Conservation (phyloP, 2,797 vertebrate genomes). For the Rhabdomys pumilio region DNA sequence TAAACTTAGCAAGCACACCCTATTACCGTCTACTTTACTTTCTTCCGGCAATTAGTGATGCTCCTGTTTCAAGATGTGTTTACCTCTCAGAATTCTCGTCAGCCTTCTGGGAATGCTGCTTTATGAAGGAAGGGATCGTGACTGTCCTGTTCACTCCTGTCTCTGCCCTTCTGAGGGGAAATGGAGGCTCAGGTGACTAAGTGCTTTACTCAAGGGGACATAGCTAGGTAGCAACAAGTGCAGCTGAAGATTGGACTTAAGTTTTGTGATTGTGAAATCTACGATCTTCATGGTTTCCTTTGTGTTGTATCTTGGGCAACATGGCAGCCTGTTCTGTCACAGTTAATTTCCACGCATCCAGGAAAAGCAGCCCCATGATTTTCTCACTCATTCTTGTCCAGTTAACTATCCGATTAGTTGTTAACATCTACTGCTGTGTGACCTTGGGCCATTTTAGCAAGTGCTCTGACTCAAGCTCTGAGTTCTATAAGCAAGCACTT, state of each 20-base stretch:
- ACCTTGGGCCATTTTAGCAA: not conserved
- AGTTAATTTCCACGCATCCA: not conserved
- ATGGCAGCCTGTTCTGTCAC: not conserved
- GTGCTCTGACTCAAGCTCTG: not conserved
- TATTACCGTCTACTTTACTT: rapidly evolving
- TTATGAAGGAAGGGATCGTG: rapidly evolving
- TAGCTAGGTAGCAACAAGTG: not conserved
- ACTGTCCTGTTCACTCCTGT: not conserved
- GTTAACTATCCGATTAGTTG: not conserved
- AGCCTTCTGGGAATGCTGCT: not conserved
- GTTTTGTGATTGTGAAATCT: not conserved
- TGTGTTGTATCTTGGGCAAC: not conserved
- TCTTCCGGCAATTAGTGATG: rapidly evolving
- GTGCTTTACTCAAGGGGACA: not conserved
- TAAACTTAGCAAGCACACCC: not conserved
- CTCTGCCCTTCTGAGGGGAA: not conserved
- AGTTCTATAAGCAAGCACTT: not conserved
- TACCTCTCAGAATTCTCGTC: not conserved
- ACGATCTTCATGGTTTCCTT: not conserved
- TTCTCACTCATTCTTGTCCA: not conserved
- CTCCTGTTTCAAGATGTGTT: rapidly evolving
- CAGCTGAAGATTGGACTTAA: not conserved
- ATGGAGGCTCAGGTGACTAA: not conserved
- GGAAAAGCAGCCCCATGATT: not conserved
- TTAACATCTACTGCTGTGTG: not conserved